Base-by-base conservation (phyloP, 2,113 vertebrate species). In the Uria lomvia region DNA sequence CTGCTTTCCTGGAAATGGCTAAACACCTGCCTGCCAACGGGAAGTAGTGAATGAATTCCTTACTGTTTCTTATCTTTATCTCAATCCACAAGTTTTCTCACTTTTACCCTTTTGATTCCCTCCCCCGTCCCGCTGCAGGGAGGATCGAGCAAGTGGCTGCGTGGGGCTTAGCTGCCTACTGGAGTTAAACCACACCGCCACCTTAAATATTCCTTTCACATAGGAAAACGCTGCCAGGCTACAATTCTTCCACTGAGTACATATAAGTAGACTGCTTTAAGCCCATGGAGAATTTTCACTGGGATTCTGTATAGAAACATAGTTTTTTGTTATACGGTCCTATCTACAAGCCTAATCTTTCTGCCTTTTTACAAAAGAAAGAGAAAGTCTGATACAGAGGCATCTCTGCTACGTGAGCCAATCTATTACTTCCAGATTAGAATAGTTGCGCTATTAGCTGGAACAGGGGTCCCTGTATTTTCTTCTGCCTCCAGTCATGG, bases 101-200 rank as follows among this genome's bases (percentile, higher is more conserved):
- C 14, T 73, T 77, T 53, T 6, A 78, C 23, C 12, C 8, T 60
- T 77, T 19, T 0, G 1, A 29, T 40, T 63, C 30, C 67, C 30
- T 60, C 11, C 21, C 15, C 18, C 0, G 3, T 55, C 12, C 27
- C 0, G 0, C 32, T 50, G 49, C 10, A 47, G 14, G 6, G 4
- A 3, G 9, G 6, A 40, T 4, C 0, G 1, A 89, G 6, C 29
- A 49, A 80, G 38, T 23, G n/a, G 30, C 42, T 72, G 21, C 0
- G 0, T n/a, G 52, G 3, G 23, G 9, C 2, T 78, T n/a, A 27
- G 34, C 20, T 49, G 26, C 71, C 27, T 43, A 10, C 19, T 40
- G 34, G 30, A 53, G 38, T 68, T 40, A 68, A 92, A 65, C 15
- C 40, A 55, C 17, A 34, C 17, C 26, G 42, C 12, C 29, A 36